Percentiles rank a stretch among this genome's conserved stretches.
Evolutionary conservation across 2,797 vertebrate genomes (phyloP).

Genomic region (Xenentodon cancila): DNA sequence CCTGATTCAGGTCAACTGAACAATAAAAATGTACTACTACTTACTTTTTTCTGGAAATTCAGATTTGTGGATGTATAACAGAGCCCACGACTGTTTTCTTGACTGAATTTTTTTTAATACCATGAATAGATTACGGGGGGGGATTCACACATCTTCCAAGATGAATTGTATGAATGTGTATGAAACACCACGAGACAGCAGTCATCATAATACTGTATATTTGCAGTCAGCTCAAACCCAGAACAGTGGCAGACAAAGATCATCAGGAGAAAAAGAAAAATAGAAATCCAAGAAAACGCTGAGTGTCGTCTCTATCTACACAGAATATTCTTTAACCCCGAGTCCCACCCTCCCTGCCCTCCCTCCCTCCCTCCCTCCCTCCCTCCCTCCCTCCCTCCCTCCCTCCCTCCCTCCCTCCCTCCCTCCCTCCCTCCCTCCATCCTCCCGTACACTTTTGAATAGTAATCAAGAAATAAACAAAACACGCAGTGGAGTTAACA

Average conservation of each 20-base stretch:
- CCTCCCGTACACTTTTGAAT: slow-evolving; percentile 59
- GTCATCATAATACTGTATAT: slow-evolving; percentile 79
- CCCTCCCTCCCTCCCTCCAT: slow-evolving; percentile 5
- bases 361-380: slow-evolving; percentile 6
- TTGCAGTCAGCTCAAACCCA: slow-evolving; percentile 79
- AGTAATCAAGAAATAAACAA: slow-evolving; percentile 70
- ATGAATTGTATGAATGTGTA: no score
- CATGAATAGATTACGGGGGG: no score
- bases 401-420: slow-evolving; percentile 26
- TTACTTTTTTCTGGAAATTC: no score
- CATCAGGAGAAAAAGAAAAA: slow-evolving; percentile 51
- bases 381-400: slow-evolving; percentile 26
- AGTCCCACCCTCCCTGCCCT: slow-evolving; percentile 8
- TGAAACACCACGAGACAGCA: slow-evolving; percentile 34
- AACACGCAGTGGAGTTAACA: slow-evolving; percentile 72
- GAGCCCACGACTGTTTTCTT: no score
- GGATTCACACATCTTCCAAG: not conserved
- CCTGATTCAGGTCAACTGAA: no score
- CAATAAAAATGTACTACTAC: no score
- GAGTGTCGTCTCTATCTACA: slow-evolving; percentile 75
- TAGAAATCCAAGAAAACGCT: slow-evolving; percentile 49
- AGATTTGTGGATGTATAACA: no score
- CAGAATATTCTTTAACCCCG: slow-evolving; percentile 54
- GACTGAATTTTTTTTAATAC: no score
- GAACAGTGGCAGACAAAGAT: slow-evolving; percentile 78